Evolutionary conservation across 2,888 invertebrate species (phyloP), one percentile per base, ranked within the genome.

Genomic region (Teleiodes luculella): DNA sequence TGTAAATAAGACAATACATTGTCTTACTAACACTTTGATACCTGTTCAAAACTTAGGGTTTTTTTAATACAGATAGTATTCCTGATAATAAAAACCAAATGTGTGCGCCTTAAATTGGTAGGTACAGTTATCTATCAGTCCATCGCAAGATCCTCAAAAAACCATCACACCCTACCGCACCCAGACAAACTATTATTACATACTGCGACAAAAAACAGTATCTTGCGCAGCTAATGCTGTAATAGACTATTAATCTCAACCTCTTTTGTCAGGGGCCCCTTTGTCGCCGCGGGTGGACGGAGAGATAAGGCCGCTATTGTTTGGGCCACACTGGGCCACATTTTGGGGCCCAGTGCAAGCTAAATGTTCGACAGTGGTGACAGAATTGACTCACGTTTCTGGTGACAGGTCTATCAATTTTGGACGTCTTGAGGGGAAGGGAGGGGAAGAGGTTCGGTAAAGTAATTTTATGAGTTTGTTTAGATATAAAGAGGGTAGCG

Each of bases 181-280:
- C 20, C 39, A 11, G 0, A 41, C 39, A 18, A 41, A 41, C 39
- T 41, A 41, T 41, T 41, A 41, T 41, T 41, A 20, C 39, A 10
- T 41, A 41, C 18, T 18, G 11, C 11, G 11, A 18, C 39, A 41
- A 41, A 41, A 41, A 41, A 41, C 39, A 20, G 20, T 18, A 41
- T 41, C 39, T 41, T 41, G 20, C 39, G 10, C 39, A 10, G 13
- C 43, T 47, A 56, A 53, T 51, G 51, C 41, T 8, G 39, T 51
- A 57, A 54, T 52, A 37, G 52, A 35, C 57, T 47, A 57, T 57
- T 56, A 56, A 56, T 56, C 56, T 55, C 52, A 31, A 18, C 41
- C 16, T 30, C 46, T 46, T 45, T 52, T 30, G 31, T 31, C 30
- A 18, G 47, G 16, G 14, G 18, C 39, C 39, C 5, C 37, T 36